Evolutionary conservation across 2,888 invertebrate genomes (phyloP).

Genomic region (Drosophila putrida): DNA sequence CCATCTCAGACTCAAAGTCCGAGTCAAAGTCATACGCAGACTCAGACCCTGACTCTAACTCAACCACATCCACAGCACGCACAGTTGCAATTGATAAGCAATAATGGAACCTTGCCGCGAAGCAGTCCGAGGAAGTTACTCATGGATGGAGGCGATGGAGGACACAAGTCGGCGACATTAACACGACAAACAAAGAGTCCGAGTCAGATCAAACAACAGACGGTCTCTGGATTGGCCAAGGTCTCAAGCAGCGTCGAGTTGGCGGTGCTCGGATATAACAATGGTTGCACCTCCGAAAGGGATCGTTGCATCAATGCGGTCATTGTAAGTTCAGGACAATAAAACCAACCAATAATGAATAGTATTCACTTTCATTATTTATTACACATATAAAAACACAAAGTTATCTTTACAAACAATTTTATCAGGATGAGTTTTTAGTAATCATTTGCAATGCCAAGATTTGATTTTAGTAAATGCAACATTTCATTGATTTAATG

Average conservation of each 20-base stretch:
- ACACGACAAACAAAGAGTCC: slow-evolving; percentile 75
- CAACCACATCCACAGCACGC: slow-evolving; percentile 59
- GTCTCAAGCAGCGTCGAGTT: slow-evolving; percentile 80
- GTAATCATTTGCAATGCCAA: slow-evolving; percentile 61
- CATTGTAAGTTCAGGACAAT: slow-evolving; percentile 81
- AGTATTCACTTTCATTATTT: no score
- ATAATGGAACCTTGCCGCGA: slow-evolving; percentile 81
- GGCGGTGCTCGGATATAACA: slow-evolving; percentile 62
- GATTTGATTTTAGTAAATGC: not conserved
- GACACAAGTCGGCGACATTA: slow-evolving; percentile 80
- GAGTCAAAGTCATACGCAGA: not conserved
- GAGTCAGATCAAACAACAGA: slow-evolving; percentile 29
- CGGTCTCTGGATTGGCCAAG: slow-evolving; percentile 71
- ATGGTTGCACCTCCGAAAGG: slow-evolving; percentile 64
- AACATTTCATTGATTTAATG: not conserved
- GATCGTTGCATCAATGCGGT: slow-evolving; percentile 85
- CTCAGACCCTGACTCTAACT: not conserved
- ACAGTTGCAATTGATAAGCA: slow-evolving; percentile 75
- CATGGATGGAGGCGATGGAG: slow-evolving; percentile 67
- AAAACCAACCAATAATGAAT: no score
- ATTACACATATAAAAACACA: no score
- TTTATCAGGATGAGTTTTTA: not conserved
- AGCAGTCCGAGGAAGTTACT: slow-evolving; percentile 81
- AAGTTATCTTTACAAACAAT: no score
- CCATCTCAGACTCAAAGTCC: not conserved